Evolutionary conservation across 2,888 invertebrate genomes (phyloP).

Genomic region (Ophion obscuratus): DNA sequence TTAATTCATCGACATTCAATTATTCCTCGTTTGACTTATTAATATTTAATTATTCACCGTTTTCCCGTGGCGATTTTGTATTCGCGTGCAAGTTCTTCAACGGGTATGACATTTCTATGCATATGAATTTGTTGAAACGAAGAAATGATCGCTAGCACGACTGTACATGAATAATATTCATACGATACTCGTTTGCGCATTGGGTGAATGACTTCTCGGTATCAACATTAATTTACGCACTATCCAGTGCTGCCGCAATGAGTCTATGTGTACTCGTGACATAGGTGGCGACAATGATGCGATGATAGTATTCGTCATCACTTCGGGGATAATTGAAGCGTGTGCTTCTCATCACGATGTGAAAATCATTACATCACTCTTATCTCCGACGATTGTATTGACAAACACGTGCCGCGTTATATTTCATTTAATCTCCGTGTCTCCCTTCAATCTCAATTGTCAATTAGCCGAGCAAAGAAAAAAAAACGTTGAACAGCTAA

Average conservation of each 20-base stretch:
- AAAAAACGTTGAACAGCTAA: neutral
- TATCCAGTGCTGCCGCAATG: conserved; percentile 46
- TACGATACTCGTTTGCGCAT: conserved; percentile 45
- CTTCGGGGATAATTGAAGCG: conserved; percentile 62
- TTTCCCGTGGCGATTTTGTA: neutral
- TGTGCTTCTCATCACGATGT: conserved; percentile 44
- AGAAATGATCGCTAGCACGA: conserved; percentile 11
- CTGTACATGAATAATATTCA: conserved; percentile 16
- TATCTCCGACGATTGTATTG: conserved; percentile 32
- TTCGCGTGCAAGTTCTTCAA: neutral
- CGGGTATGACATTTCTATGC: neutral
- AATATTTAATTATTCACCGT: neutral
- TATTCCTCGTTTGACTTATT: neutral
- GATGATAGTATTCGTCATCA: conserved; percentile 54
- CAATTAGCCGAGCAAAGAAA: neutral
- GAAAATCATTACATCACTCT: conserved; percentile 59
- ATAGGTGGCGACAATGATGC: conserved; percentile 35
- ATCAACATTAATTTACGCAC: conserved; percentile 71
- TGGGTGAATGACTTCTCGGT: conserved; percentile 78
- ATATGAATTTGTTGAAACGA: conserved; percentile 14
- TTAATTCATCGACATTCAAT: neutral
- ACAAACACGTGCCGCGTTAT: conserved; percentile 48
- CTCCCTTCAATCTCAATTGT: neutral
- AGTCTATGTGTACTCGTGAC: conserved; percentile 37
- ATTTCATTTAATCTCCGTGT: conserved; percentile 36